Base-by-base conservation (phyloP, 2,797 vertebrate species). In the Hippopotamyrus pictus region DNA sequence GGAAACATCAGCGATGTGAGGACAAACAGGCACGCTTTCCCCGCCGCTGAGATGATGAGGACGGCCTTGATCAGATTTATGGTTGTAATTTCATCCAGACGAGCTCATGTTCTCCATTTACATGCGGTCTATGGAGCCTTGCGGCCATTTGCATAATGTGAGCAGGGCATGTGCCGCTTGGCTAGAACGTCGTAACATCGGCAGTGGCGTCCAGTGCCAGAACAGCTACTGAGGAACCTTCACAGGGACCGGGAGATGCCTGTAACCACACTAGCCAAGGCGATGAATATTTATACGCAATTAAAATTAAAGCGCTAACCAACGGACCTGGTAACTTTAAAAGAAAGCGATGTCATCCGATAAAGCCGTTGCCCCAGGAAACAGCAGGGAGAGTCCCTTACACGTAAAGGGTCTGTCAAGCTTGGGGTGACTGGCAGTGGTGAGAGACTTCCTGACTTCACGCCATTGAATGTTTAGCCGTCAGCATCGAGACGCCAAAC, bases 401-500 rank as follows among this genome's bases (percentile, higher is more conserved):
- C 25, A 51, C 11, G 29, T 87, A 41, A 53, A n/a, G 53, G 33
- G 25, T 11, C 12, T 48, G 79, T 57, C 69, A 62, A 29, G 62
- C 25, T 89, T 50, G n/a, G 69, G 50, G 69, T 89, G 76, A 86
- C 44, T 54, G 82, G 57, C 83, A 59, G 44, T 3, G 17, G 5
- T 90, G 79, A 91, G 92, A 92, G 91, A 92, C 93, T 93, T 94
- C 92, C 93, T 95, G 94, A 94, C 91, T 92, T 89, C 88, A 93
- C 93, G 92, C 92, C 94, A 94, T 89, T 91, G 90, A 93, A 93
- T 93, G 89, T 91, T 91, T 91, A 91, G 59, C 92, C 88, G 92
- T 95, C 94, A 95, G 93, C 93, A 94, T 89, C 88, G 90, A 25
- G 89, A 91, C 2, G 65, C 95, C 94, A 89, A 88, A 29, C 94